These are phyloP conservation scores for Tokudaia tokunoshimensis DNA, from an alignment of 2,797 vertebrate genomes.

Conservation along the genomic window DNA sequence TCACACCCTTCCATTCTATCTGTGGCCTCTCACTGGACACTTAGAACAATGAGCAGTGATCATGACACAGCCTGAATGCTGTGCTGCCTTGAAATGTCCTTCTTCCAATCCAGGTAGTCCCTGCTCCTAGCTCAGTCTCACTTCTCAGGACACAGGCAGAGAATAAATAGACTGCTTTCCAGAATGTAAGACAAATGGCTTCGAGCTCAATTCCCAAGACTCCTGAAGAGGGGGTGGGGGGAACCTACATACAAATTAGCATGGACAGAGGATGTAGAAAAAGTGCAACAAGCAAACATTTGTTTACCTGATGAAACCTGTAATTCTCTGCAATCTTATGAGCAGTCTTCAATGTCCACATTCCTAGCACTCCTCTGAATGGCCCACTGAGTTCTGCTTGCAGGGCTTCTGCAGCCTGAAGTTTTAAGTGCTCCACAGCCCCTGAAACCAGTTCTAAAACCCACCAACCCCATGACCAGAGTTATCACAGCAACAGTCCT, in stretches of 20 bases:
- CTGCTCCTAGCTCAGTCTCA: too few species aligned
- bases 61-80: neutral
- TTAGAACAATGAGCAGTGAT: neutral
- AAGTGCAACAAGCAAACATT: too few species aligned
- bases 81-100: neutral
- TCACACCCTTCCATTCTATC: neutral
- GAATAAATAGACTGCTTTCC: neutral
- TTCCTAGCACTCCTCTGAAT: neutral
- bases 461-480: neutral
- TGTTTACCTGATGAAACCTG: too few species aligned
- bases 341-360: neutral
- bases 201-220: neutral
- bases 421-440: neutral
- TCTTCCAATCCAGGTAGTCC: neutral
- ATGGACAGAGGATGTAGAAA: too few species aligned
- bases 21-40: neutral
- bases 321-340: neutral
- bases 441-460: neutral
- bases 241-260: too few species aligned
- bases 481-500: neutral
- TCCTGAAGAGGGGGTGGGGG: neutral
- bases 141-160: neutral
- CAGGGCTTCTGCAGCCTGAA: neutral
- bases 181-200: neutral
- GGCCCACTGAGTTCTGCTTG: neutral